These are phyloP conservation scores for Drosophila takahashii DNA, from an alignment of 1,140 invertebrate species.

Conservation along the genomic window DNA sequence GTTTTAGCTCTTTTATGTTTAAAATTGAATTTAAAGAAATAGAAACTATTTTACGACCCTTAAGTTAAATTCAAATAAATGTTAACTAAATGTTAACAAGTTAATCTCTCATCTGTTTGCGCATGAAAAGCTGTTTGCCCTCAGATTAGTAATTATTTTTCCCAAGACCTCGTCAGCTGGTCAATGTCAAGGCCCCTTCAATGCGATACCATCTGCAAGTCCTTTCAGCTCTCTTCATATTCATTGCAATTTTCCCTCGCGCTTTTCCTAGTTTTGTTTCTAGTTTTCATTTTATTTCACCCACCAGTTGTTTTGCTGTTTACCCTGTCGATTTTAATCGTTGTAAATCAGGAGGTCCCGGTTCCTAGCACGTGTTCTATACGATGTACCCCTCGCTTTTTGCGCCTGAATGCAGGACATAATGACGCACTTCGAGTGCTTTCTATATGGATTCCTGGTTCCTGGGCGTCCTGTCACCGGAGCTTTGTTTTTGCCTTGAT, in stretches of 20 bases:
- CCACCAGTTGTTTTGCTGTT: constrained; percentile 7
- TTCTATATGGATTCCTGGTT: neutral
- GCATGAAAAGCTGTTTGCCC: neutral
- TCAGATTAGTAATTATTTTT: constrained; percentile 14
- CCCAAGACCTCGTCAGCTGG: constrained; percentile 3
- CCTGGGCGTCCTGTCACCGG: constrained; percentile 6
- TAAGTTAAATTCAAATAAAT: neutral
- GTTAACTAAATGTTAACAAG: constrained; percentile 10
- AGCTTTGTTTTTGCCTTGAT: constrained; percentile 44
- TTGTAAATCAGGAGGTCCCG: constrained; percentile 1
- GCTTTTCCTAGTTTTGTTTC: neutral
- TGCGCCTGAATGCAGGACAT: constrained; percentile 1
- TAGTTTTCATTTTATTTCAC: neutral
- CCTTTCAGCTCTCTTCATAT: constrained; percentile 15
- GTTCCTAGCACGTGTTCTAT: constrained; percentile 1
- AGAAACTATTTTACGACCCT: no score
- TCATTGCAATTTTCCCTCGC: neutral
- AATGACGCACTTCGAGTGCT: constrained; percentile 46
- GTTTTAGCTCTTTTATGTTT: neutral
- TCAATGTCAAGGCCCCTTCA: constrained; percentile 9
- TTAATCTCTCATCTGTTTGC: constrained; percentile 17
- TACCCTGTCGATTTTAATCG: constrained; percentile 10
- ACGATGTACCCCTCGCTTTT: neutral
- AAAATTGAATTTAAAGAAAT: neutral
- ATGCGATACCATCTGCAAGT: constrained; percentile 1